phyloP scores from a whole-genome alignment of 1,140 invertebrate genomes.

The Asobara japonica region DNA sequence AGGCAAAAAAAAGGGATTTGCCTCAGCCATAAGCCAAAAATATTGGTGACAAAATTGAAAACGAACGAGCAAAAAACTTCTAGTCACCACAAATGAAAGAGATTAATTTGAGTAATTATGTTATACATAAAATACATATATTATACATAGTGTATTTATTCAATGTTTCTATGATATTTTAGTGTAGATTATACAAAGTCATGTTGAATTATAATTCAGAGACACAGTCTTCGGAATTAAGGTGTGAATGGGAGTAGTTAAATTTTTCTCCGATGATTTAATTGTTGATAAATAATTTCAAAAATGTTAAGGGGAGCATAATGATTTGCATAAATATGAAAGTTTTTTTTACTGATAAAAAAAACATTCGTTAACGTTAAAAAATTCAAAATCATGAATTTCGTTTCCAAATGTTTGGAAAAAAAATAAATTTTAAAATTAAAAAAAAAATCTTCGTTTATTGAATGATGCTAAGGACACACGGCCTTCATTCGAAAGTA shows the following conservation, averaged over 20 bases:
- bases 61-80: neutral
- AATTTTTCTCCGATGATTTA: neutral
- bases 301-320: neutral
- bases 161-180: constrained; percentile 29
- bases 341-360: too few species aligned
- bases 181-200: neutral
- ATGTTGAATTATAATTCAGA: neutral
- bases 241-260: neutral
- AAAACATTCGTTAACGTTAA: too few species aligned
- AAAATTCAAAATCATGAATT: too few species aligned
- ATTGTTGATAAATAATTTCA: neutral
- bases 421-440: neutral
- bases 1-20: constrained; percentile 4
- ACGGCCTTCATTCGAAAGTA: constrained; percentile 50
- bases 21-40: neutral
- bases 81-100: neutral
- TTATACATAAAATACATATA: constrained; percentile 7
- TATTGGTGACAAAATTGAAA: neutral
- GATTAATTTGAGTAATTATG: neutral
- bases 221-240: neutral
- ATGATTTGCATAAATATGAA: neutral
- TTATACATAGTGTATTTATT: constrained; percentile 50
- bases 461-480: constrained; percentile 9
- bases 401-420: too few species aligned
- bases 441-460: neutral